Percentiles rank a stretch among this genome's conserved stretches.
These are phyloP conservation scores for Caligus rogercresseyi DNA, from an alignment of 1,140 invertebrate genomes.

Conservation along the genomic window DNA sequence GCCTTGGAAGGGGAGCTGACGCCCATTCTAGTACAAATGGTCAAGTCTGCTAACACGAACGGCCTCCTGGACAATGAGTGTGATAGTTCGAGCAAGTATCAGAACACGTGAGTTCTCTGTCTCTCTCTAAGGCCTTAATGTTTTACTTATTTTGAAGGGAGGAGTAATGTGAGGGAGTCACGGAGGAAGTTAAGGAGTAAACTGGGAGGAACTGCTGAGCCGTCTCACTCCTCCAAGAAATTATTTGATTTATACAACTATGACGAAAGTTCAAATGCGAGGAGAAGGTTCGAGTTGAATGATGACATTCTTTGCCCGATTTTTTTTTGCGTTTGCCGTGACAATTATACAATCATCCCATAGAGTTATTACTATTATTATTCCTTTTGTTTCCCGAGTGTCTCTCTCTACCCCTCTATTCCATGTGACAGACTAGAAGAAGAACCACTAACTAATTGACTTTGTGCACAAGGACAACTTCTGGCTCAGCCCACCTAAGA, in stretches of 20 bases:
- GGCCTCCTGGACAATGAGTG: conserved; percentile 93
- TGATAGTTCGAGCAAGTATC: conserved; percentile 73
- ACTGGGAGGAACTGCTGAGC: no score
- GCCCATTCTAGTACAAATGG: conserved; percentile 98
- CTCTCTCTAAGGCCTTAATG: conserved; percentile 3
- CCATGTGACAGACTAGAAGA: no score
- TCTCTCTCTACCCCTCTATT: no score
- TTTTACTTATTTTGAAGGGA: conserved; percentile 14
- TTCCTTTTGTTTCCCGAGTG: no score
- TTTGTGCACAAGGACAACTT: no score
- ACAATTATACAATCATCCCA: no score
- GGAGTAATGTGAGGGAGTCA: background rate
- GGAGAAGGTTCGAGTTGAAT: background rate
- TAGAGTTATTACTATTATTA: no score
- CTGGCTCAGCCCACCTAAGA: no score
- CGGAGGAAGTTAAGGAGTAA: background rate
- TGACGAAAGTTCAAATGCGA: background rate
- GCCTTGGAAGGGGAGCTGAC: conserved; percentile 95
- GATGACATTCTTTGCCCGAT: no score
- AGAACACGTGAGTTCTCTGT: conserved; percentile 58
- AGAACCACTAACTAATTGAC: no score
- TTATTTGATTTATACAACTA: background rate
- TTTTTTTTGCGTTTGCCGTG: no score
- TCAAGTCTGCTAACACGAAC: conserved; percentile 97
- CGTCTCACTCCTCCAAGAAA: no score